Conservation (phyloP, 2,888 invertebrate species). For the Caenorhabditis virilis region DNA sequence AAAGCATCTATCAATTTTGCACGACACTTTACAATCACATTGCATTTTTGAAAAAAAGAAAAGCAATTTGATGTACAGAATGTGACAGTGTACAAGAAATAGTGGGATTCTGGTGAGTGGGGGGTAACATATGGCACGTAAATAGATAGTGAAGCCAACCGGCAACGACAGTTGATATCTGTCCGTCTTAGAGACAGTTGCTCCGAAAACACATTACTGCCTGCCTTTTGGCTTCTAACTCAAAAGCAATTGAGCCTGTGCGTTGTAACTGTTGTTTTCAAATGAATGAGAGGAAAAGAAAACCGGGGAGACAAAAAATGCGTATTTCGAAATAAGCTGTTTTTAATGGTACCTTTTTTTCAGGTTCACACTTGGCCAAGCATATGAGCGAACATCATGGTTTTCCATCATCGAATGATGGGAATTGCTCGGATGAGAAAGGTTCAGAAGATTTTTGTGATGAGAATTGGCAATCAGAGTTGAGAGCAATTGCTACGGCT, state of each 20-base stretch:
- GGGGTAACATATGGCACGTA: conserved; percentile 42
- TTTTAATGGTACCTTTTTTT: conserved; percentile 11
- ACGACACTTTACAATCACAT: too few relatives aligned
- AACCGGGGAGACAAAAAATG: not conserved
- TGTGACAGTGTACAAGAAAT: too few relatives aligned
- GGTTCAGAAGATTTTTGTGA: conserved; percentile 15
- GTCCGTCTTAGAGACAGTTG: conserved; percentile 33
- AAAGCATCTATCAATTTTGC: too few relatives aligned
- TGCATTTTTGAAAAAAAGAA: too few relatives aligned
- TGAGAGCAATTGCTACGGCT: conserved; percentile 18
- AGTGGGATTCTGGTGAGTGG: too few relatives aligned
- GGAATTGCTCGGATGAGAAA: conserved; percentile 24
- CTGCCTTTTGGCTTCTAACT: not conserved
- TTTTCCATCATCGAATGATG: conserved; percentile 45
- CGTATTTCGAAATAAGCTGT: not conserved
- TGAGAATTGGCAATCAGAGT: conserved; percentile 22
- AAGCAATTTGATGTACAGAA: too few relatives aligned
- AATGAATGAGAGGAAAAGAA: not conserved
- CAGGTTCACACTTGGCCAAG: conserved; percentile 50
- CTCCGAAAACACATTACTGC: conserved; percentile 37
- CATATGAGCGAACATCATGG: conserved; percentile 60
- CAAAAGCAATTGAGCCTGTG: not conserved
- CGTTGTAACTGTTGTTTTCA: not conserved
- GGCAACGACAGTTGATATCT: conserved; percentile 39
- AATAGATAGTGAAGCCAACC: conserved; percentile 26